Evolutionary conservation across 2,113 vertebrate genomes (phyloP), one percentile per base, ranked within the genome.

Genomic region (Xiphophorus couchianus): DNA sequence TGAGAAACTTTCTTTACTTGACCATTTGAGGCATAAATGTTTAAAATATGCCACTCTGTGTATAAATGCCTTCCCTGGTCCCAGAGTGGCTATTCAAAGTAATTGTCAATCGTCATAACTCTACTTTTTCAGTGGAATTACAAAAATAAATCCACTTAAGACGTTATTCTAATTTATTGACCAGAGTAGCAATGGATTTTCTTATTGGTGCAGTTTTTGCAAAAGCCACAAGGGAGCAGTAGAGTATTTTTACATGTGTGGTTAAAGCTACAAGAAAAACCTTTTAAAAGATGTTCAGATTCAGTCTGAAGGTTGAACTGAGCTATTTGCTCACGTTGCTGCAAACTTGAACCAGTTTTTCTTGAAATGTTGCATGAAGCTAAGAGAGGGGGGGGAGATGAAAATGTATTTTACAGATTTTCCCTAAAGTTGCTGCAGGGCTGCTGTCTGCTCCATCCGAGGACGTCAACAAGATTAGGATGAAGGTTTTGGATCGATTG

Each of bases 381-480:
- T 42, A 48, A 48, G 14, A 48, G 14, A 1, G 9, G 12, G 35
- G 14, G 39, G 39, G 19, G 5, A 1, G 2, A n/a, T 58, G 4
- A 58, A 58, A 58, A 58, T 58, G 77, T 63, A 61, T 37, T 73
- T 85, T 68, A 19, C 33, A 69, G 62, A 65, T 73, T 71, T 81
- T 77, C 66, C 66, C 62, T 1, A 22, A 81, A 79, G 79, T 80
- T 60, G 90, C 90, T 81, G n/a, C 65, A 66, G 88, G 86, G 86
- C 82, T 73, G 71, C 77, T 8, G 81, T 84, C 77, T 85, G 66
- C 71, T 51, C 65, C 81, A 83, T 81, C 71, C 25, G 73, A 81
- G 73, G 83, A 83, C 84, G 85, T 92, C 88, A 86, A 84, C 81
- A 82, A 81, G 91, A 90, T 91, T 90, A 90, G 75, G 80, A 85